A percentile compares a stretch with the other conserved stretches of the same genome.
These are phyloP conservation scores for Eucera pruinosa DNA, from an alignment of 2,888 invertebrate genomes.

Conservation along the genomic window DNA sequence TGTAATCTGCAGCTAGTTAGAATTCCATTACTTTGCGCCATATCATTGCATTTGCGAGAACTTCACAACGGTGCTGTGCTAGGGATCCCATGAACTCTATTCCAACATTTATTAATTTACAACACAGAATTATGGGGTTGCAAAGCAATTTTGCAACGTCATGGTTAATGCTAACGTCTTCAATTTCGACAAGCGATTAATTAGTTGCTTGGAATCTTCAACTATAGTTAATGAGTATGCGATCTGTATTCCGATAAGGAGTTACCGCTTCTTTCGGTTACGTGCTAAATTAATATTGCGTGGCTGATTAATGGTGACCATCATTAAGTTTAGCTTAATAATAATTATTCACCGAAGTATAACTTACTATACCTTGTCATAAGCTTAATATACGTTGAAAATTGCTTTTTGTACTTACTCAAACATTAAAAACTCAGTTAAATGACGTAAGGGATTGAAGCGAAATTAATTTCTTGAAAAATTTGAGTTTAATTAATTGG, in stretches of 20 bases:
- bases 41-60: constrained; percentile 33
- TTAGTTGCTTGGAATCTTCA: not conserved
- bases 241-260: not conserved
- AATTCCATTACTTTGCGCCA: constrained; percentile 40
- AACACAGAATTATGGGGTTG: not conserved
- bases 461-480: too few relatives aligned
- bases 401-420: too few relatives aligned
- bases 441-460: too few relatives aligned
- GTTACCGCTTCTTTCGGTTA: not conserved
- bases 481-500: too few relatives aligned
- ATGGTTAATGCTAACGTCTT: not conserved
- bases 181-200: not conserved
- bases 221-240: not conserved
- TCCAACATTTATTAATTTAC: constrained; percentile 17
- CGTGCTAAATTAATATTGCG: not conserved
- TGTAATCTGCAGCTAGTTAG: constrained; percentile 19
- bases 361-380: too few relatives aligned
- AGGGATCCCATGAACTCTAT: constrained; percentile 1
- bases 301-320: not conserved
- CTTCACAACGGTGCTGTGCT: constrained; percentile 14
- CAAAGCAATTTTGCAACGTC: not conserved
- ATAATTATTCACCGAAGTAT: constrained; percentile 31
- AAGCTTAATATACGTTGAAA: too few relatives aligned
- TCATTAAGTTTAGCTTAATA: not conserved
- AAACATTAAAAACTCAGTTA: too few relatives aligned